Evolutionary conservation across 2,797 vertebrate genomes (phyloP), one percentile per base, ranked within the genome.

Genomic region (Microctenopoma lineatum): DNA sequence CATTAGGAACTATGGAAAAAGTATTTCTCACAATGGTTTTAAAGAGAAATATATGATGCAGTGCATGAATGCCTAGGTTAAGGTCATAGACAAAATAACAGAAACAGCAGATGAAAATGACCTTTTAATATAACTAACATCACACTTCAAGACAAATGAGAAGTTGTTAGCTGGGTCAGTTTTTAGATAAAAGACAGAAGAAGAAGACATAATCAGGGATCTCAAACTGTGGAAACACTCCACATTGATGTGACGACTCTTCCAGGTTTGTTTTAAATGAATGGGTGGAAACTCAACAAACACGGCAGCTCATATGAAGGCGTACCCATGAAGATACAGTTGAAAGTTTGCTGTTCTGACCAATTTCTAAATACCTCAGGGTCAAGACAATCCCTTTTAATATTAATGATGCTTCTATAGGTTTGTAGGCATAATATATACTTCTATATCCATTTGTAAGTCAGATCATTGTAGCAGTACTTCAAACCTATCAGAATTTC

Each of bases 41-140:
- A 74, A 45, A 0, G 26, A 57, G 48, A 85, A 68, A 66, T 29
- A 63, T 26, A 80, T 55, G 50, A 78, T 50, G 55, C 29, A 16
- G 54, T 38, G 50, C 62, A 53, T 65, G 59, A 72, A 76, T 53
- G 58, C 15, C 70, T 81, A 44, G 18, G 38, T 27, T 72, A 75
- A 72, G 73, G 67, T 73, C 56, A 60, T 16, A 53, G 66, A 63
- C 16, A 79, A 75, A 80, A 78, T 45, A 76, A 78, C 29, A 72
- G 41, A 79, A 84, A 77, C 48, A 70, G 63, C 56, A 41, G 52
- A 55, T 58, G 48, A 59, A 68, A 70, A 64, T 47, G 18, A 13
- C 53, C 21, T 69, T 21, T 73, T 66, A 41, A 46, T 21, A 3
- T 14, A 21, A 21, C 18, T 56, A 11, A 55, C 7, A 58, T 46